phyloP scores from a whole-genome alignment of 2,113 vertebrate species.

The Tupaia tana region DNA sequence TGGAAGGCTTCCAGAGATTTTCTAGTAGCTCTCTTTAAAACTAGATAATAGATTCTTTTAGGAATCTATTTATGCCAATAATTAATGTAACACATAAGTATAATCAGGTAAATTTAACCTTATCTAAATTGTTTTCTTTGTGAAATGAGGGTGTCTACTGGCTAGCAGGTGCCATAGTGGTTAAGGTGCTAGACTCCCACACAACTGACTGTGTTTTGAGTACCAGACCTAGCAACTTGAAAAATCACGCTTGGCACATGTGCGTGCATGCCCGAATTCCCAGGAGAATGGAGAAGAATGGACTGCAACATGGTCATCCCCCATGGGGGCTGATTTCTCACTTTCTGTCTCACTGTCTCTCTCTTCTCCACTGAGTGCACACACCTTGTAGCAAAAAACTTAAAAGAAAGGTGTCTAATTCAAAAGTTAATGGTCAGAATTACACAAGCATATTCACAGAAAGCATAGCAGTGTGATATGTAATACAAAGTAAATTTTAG shows the following conservation, averaged over 20 bases:
- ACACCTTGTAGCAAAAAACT: too few relatives aligned
- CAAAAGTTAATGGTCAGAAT: neutral
- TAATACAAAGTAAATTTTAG: neutral
- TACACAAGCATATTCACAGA: neutral
- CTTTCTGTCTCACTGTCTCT: too few relatives aligned
- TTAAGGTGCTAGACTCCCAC: too few relatives aligned
- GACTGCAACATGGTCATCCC: too few relatives aligned
- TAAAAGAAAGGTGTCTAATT: neutral
- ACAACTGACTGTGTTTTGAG: neutral
- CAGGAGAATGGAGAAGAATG: too few relatives aligned
- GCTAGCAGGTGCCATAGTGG: too few relatives aligned
- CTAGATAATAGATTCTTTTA: neutral
- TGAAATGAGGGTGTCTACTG: neutral
- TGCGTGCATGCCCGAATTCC: too few relatives aligned
- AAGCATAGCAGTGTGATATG: neutral
- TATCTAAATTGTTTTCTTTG: neutral
- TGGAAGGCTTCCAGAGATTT: neutral
- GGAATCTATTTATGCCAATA: neutral
- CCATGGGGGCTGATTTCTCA: too few relatives aligned
- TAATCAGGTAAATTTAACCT: neutral
- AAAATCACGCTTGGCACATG: too few relatives aligned
- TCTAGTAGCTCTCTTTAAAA: neutral
- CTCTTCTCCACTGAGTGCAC: too few relatives aligned
- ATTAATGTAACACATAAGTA: neutral
- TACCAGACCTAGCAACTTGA: too few relatives aligned